Evolutionary conservation across 2,888 invertebrate genomes (phyloP).

Genomic region (Oxystoma pomonae): DNA sequence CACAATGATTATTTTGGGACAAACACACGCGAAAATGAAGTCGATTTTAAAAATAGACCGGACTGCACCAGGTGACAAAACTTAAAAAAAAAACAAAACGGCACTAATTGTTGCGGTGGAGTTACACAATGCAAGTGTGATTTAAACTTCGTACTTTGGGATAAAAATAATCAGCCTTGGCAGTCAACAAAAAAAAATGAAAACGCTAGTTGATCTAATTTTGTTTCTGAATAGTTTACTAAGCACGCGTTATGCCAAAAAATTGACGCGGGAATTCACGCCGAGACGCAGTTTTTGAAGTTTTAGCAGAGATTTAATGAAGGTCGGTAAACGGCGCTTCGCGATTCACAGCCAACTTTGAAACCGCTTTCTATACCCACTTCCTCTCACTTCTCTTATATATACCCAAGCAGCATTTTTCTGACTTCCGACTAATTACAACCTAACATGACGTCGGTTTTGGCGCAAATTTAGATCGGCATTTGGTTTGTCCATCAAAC

Average conservation of each 20-base stretch:
- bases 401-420: too few relatives aligned
- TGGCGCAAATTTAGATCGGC: too few relatives aligned
- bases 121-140: conserved; percentile 28
- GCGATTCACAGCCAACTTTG: too few relatives aligned
- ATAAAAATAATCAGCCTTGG: conserved; percentile 32
- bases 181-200: conserved; percentile 30
- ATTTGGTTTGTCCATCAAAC: too few relatives aligned
- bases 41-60: not conserved
- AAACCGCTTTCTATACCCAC: too few relatives aligned
- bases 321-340: too few relatives aligned
- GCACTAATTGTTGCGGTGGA: too few relatives aligned
- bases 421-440: too few relatives aligned
- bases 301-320: too few relatives aligned
- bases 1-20: not conserved
- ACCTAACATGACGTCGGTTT: too few relatives aligned
- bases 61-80: not conserved
- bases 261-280: not conserved
- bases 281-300: conserved; percentile 1
- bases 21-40: not conserved
- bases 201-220: conserved; percentile 24
- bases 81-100: not conserved
- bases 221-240: conserved; percentile 17
- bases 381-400: too few relatives aligned
- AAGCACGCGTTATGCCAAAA: conserved; percentile 6
- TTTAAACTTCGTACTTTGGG: too few relatives aligned